Percentiles rank a stretch among this genome's conserved stretches.
Evolutionary conservation across 2,113 vertebrate genomes (phyloP).

Genomic region (Nematolebias whitei): DNA sequence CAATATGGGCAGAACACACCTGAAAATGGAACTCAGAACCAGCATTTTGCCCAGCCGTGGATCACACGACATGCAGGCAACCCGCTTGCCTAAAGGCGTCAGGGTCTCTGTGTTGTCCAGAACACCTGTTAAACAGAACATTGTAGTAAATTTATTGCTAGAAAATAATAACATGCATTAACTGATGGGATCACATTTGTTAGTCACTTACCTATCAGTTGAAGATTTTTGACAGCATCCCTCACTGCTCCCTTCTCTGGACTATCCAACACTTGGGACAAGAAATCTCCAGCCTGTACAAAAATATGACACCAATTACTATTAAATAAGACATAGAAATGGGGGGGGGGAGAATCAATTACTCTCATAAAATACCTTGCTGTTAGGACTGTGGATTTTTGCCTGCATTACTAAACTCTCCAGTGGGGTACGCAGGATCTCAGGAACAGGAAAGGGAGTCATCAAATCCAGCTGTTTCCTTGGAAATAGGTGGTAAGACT

Average conservation of each 20-base stretch:
- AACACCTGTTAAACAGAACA: constrained; percentile 78
- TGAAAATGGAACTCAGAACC: constrained; percentile 89
- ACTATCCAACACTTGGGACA: constrained; percentile 94
- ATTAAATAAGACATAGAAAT: background rate
- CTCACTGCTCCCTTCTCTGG: constrained; percentile 86
- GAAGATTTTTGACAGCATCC: constrained; percentile 87
- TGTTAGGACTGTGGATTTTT: constrained; percentile 93
- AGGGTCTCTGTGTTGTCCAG: constrained; percentile 87
- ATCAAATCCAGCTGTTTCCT: constrained; percentile 86
- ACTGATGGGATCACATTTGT: background rate
- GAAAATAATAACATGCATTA: background rate
- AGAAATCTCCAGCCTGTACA: constrained; percentile 89
- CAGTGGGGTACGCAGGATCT: constrained; percentile 93
- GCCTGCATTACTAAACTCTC: constrained; percentile 95
- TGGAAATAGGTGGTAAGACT: constrained; percentile 93
- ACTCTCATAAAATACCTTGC: constrained; percentile 78
- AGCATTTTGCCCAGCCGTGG: constrained; percentile 93
- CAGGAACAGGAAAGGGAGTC: constrained; percentile 88
- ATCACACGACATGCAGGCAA: constrained; percentile 91
- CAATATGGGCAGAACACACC: constrained; percentile 89
- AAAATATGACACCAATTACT: background rate
- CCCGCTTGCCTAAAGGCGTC: constrained; percentile 88
- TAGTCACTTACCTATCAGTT: constrained; percentile 86
- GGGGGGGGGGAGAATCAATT: background rate
- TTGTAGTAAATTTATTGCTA: background rate